These are phyloP conservation scores for Leptobrachium ailaonicum DNA, from an alignment of 2,113 vertebrate species.

Conservation along the genomic window DNA sequence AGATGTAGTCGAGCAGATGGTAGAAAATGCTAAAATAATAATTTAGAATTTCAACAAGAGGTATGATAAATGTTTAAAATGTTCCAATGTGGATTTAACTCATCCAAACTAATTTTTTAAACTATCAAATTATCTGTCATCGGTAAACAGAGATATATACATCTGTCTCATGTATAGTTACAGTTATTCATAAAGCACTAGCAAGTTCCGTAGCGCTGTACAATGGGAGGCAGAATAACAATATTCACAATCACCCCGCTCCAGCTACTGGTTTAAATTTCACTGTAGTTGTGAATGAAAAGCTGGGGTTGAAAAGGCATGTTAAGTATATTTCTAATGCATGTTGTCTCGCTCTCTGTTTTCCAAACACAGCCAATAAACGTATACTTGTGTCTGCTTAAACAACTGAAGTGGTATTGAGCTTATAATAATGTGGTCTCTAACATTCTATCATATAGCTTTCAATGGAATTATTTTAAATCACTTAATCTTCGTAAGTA, in stretches of 20 bases:
- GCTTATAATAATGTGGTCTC: slow-evolving; percentile 53
- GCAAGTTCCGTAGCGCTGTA: no score
- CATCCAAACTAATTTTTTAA: no score
- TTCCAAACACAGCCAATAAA: not conserved
- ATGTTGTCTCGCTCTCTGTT: slow-evolving; percentile 1
- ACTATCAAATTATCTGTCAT: no score
- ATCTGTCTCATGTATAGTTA: no score
- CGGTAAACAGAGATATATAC: no score
- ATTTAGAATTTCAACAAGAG: no score
- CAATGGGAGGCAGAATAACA: no score
- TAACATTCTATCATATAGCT: slow-evolving; percentile 59
- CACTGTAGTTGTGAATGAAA: not conserved
- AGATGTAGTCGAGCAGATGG: no score
- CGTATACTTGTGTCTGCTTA: slow-evolving; percentile 47
- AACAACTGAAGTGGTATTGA: slow-evolving; percentile 50
- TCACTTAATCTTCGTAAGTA: slow-evolving; percentile 58
- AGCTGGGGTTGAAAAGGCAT: not conserved
- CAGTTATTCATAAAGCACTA: no score
- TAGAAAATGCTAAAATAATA: no score
- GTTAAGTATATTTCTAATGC: not conserved
- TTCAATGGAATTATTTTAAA: slow-evolving; percentile 57
- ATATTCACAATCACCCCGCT: not conserved
- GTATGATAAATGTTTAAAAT: no score
- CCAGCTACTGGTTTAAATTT: not conserved
- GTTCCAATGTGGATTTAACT: no score